Conservation (phyloP, 2,113 vertebrate genomes). For the Nymphicus hollandicus region DNA sequence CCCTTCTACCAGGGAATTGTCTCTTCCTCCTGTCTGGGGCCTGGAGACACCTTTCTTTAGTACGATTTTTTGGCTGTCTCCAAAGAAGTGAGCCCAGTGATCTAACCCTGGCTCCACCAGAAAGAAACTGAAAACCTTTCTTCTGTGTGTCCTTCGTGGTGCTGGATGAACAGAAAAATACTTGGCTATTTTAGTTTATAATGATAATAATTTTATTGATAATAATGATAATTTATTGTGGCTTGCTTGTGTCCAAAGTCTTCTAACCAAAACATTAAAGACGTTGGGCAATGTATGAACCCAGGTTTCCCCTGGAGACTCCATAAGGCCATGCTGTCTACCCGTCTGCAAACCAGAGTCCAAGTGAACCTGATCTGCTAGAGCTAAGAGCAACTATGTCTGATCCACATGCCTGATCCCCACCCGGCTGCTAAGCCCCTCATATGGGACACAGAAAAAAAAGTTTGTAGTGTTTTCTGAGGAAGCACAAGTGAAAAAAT, state of each 20-base stretch:
- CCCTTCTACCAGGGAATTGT: not conserved
- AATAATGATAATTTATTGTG: not conserved
- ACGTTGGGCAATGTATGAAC: not conserved
- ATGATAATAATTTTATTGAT: too few species aligned
- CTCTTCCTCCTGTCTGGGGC: not conserved
- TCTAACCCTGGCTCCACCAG: not conserved
- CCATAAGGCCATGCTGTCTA: not conserved
- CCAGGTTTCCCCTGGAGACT: not conserved
- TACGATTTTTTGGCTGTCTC: not conserved
- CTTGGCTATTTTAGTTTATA: not conserved
- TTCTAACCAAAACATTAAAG: not conserved
- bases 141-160: not conserved
- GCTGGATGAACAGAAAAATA: not conserved
- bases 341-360: not conserved
- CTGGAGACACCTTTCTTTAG: not conserved
- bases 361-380: not conserved
- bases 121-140: not conserved
- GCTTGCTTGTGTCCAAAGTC: not conserved
- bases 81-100: not conserved
- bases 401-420: not conserved
- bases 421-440: not conserved
- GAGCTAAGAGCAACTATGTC: not conserved
- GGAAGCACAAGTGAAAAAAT: not conserved
- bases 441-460: rapidly evolving
- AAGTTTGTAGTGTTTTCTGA: not conserved